phyloP scores from a whole-genome alignment of 92 coral and sea anemone species.

The Siderastrea radians region DNA sequence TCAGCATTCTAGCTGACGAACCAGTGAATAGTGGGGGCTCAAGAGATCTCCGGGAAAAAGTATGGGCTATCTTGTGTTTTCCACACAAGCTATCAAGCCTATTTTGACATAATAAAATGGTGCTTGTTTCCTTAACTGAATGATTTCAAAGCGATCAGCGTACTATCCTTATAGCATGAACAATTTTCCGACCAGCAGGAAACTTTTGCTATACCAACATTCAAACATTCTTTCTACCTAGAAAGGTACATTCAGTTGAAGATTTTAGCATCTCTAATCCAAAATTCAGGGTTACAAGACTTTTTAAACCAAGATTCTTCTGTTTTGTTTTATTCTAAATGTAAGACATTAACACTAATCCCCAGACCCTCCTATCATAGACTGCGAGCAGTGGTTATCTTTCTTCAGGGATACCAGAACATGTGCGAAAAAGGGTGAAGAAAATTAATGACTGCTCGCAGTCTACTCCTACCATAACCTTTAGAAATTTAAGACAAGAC shows the following conservation, averaged over 20 bases:
- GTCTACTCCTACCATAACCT: too few species aligned
- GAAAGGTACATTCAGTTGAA: neutral
- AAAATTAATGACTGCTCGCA: too few species aligned
- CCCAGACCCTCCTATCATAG: too few species aligned
- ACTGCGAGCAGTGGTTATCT: too few species aligned
- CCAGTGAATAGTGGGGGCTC: neutral
- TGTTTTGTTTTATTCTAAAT: neutral
- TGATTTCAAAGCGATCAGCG: too few species aligned
- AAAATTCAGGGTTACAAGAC: too few species aligned
- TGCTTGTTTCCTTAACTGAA: neutral
- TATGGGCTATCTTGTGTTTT: too few species aligned
- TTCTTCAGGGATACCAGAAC: too few species aligned
- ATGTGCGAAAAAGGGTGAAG: too few species aligned
- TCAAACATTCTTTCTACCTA: neutral
- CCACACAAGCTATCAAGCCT: neutral
- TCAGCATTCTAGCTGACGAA: neutral
- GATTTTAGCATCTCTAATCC: neutral
- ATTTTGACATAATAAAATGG: neutral
- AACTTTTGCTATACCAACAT: neutral
- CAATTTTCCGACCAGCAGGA: constrained; percentile 43
- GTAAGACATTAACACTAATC: too few species aligned
- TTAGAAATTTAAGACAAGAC: too few species aligned
- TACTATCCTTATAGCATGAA: neutral
- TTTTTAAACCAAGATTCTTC: neutral
- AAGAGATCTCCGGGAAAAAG: neutral